Evolutionary conservation across 2,113 vertebrate species (phyloP).

Genomic region (Oreochromis tanganicae): DNA sequence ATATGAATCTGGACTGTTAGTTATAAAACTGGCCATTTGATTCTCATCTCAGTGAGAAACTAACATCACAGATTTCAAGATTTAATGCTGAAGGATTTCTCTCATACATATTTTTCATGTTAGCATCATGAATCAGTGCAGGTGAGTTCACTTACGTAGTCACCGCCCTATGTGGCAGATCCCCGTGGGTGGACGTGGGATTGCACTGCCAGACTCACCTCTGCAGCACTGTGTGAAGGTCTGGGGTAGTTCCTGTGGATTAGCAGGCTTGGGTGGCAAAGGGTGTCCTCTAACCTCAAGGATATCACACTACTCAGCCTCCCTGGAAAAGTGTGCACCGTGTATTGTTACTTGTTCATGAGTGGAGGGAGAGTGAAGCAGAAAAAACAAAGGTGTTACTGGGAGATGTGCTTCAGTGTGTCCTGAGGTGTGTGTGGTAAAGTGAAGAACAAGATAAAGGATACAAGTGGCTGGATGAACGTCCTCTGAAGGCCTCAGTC

Average conservation of each 20-base stretch:
- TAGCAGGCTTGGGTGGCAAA: background rate
- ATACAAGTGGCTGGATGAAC: background rate
- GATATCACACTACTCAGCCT: background rate
- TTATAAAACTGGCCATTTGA: background rate
- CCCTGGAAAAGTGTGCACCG: background rate
- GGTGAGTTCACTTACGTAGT: background rate
- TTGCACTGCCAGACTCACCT: background rate
- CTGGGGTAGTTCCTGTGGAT: background rate
- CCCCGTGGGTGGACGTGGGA: background rate
- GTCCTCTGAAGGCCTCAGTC: background rate
- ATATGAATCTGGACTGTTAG: background rate
- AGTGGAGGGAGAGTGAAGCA: background rate
- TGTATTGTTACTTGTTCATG: background rate
- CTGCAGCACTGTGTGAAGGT: fast-evolving
- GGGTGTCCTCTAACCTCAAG: background rate
- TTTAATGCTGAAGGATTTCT: background rate
- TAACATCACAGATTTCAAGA: background rate
- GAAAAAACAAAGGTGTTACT: background rate
- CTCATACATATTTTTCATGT: background rate
- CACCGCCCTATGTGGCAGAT: background rate
- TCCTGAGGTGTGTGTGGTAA: background rate
- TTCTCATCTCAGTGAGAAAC: background rate
- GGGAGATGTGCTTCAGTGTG: background rate
- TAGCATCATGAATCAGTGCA: background rate
- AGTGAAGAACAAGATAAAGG: background rate